Evolutionary conservation across 2,888 invertebrate genomes (phyloP).

Genomic region (Altica lythri): DNA sequence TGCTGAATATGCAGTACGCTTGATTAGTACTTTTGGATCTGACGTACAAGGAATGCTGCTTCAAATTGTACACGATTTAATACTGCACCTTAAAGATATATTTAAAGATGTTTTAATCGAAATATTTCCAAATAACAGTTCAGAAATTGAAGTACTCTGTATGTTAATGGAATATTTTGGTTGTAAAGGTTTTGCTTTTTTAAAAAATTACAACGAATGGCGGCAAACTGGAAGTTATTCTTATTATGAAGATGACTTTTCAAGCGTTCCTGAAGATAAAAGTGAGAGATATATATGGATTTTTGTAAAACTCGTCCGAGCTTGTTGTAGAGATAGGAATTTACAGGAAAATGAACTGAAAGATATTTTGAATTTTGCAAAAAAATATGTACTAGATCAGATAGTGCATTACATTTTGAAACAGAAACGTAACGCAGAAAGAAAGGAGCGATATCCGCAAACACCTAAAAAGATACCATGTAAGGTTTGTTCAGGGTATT

Average conservation of each 20-base stretch:
- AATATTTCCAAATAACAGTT: conserved; percentile 33
- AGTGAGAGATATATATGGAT: conserved; percentile 29
- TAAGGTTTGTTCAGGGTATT: conserved; percentile 37
- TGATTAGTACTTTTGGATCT: conserved; percentile 7
- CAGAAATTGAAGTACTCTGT: conserved; percentile 14
- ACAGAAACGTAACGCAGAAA: conserved; percentile 20
- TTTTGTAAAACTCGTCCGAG: conserved; percentile 33
- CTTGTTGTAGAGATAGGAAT: conserved; percentile 29
- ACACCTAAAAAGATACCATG: conserved; percentile 28
- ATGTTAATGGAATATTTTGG: conserved; percentile 30
- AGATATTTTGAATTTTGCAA: conserved; percentile 40
- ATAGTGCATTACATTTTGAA: conserved; percentile 28
- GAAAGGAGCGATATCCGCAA: conserved; percentile 27
- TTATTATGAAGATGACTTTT: conserved; percentile 34
- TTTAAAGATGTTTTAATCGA: conserved; percentile 25
- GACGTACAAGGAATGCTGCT: conserved; percentile 20
- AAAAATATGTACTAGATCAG: conserved; percentile 35
- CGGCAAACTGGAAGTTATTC: conserved; percentile 27
- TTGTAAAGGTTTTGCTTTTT: conserved; percentile 31
- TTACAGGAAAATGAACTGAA: conserved; percentile 30
- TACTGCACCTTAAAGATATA: conserved; percentile 5
- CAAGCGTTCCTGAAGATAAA: conserved; percentile 28
- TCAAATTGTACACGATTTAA: conserved; percentile 17
- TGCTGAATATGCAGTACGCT: conserved; percentile 13
- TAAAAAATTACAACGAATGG: conserved; percentile 35